Conservation (phyloP, 2,113 vertebrate genomes). For the Bos javanicus region DNA sequence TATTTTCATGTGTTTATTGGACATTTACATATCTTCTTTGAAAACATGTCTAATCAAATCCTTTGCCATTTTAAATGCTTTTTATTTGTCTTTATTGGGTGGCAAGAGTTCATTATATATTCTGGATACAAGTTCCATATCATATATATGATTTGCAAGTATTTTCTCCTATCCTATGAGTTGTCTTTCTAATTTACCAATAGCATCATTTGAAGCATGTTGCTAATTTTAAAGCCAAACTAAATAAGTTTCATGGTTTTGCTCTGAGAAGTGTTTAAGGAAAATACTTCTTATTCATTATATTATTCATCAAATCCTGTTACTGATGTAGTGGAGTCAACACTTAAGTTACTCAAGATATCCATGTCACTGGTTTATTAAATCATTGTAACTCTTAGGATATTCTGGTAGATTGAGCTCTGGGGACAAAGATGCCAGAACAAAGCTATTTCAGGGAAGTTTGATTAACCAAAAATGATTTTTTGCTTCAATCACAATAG, state of each 20-base stretch:
- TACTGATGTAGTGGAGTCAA: slow-evolving; percentile 94
- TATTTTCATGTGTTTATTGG: neutral
- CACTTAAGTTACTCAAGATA: slow-evolving; percentile 93
- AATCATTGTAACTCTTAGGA: slow-evolving; percentile 90
- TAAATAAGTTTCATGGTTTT: slow-evolving; percentile 94
- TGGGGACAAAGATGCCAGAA: slow-evolving; percentile 95
- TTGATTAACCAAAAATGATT: slow-evolving; percentile 92
- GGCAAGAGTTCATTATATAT: neutral
- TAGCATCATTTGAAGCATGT: slow-evolving; percentile 62
- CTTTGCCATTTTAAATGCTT: neutral
- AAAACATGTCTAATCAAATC: neutral
- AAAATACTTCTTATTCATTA: slow-evolving; percentile 91
- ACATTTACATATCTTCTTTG: neutral
- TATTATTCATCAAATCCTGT: slow-evolving; percentile 93
- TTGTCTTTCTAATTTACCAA: neutral
- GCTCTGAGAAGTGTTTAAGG: slow-evolving; percentile 93
- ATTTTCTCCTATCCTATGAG: neutral
- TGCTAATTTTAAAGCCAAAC: slow-evolving; percentile 95
- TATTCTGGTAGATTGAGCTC: slow-evolving; percentile 95
- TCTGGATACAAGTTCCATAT: neutral
- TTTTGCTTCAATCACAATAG: slow-evolving; percentile 93
- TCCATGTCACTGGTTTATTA: slow-evolving; percentile 93
- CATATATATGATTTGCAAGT: neutral
- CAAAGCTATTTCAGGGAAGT: slow-evolving; percentile 94
- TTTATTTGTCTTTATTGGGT: neutral